Base-by-base conservation (phyloP, 2,113 vertebrate species). In the Desmodus rotundus region DNA sequence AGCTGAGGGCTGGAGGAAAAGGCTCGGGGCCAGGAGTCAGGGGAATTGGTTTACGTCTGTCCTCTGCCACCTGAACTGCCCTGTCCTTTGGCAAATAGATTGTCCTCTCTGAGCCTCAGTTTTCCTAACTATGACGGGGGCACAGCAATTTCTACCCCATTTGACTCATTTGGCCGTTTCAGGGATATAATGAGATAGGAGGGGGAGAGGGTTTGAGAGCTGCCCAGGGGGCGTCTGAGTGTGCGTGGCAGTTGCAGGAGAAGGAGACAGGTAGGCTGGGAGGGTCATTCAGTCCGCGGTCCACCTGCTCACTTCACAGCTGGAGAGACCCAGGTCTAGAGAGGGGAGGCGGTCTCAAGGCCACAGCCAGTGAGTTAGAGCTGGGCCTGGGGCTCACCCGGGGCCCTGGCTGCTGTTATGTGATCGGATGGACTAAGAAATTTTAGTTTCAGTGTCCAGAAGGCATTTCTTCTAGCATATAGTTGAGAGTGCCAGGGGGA, bases 261-360 rank as follows among this genome's bases (percentile, higher is more conserved):
- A 43, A 91, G 24, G 54, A 33, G 54, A 31, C 0, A 17, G 43
- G 56, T 36, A 65, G 33, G 61, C 24, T 20, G 38, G 41, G 36
- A 26, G 26, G 12, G 54, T n/a, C 3, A 6, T 77, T 17, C 1
- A 0, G 22, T 24, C 73, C n/a, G 47, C 1, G 0, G 22, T 24
- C 73, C n/a, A 54, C 13, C 28, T 50, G 58, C 76, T 90, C 7
- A 9, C 20, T 7, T 24, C 33, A 20, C 8, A 26, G 38, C 68
- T 14, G 13, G 22, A 43, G 47, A 80, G 16, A 54, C 36, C 6
- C 7, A 24, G 45, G 54, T 43, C 47, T 31, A 31, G 31, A 83
- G 26, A 72, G 10, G 45, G 67, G 54, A 77, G 47, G 43, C 28
- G 31, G 28, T 38, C 43, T 61, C 16, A 72, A 56, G 72, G 58